phyloP scores from a whole-genome alignment of 2,888 invertebrate genomes.

The Taphrorychus bicolor region DNA sequence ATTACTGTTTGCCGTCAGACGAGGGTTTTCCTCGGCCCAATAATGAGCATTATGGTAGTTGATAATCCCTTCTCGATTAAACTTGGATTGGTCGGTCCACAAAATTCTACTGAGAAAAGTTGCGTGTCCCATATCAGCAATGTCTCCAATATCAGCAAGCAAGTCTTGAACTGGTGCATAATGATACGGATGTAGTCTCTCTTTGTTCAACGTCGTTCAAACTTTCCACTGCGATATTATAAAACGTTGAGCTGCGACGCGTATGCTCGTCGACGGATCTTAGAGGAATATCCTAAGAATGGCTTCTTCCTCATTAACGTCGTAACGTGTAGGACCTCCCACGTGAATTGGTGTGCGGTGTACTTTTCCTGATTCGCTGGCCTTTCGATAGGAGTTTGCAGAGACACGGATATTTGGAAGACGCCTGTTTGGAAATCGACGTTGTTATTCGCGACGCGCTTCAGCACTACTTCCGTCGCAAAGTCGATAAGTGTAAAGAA shows the following conservation, averaged over 20 bases:
- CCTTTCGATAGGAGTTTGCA: neutral
- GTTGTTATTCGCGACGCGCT: neutral
- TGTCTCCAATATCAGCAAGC: neutral
- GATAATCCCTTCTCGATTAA: neutral
- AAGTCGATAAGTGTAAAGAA: neutral
- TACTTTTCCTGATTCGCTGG: neutral
- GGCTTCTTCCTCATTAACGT: conserved; percentile 1
- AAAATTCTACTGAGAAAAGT: conserved; percentile 9
- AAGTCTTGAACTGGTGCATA: neutral
- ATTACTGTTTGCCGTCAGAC: neutral
- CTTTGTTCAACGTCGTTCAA: neutral
- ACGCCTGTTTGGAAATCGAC: conserved; percentile 9
- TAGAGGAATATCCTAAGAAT: neutral
- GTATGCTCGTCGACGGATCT: conserved; percentile 3
- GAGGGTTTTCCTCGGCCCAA: neutral
- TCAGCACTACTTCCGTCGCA: neutral
- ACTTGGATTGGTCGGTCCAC: conserved; percentile 11
- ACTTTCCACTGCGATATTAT: neutral
- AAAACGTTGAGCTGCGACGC: neutral
- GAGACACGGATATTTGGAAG: neutral
- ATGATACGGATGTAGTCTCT: neutral
- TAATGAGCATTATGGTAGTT: conserved; percentile 8
- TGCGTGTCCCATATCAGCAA: neutral
- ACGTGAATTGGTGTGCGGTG: neutral
- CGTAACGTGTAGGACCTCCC: neutral